Evolutionary conservation across 2,888 invertebrate genomes (phyloP), one percentile per base, ranked within the genome.

Genomic region (Xanthia icteritia): DNA sequence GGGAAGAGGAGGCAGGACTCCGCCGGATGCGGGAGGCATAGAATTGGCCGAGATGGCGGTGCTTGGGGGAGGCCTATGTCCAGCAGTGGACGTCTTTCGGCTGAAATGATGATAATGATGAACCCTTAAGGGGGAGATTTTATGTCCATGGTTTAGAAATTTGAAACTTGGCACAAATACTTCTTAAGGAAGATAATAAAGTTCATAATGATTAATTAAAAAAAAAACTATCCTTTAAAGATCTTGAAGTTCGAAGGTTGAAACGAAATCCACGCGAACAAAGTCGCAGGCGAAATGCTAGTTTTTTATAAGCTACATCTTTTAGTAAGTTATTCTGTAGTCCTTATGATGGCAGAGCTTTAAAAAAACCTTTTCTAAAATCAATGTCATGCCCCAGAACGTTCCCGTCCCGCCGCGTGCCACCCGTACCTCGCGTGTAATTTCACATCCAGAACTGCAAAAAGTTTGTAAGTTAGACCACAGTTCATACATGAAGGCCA

Each of bases 381-480:
- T 54, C 27, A 45, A 31, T 13, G 13, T 45, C 11, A 23, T 51
- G 39, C 31, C 5, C 1, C 20, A 23, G 27, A 23, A 45, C 56
- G n/a, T 15, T 20, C 15, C 4, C 8, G 48, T 5, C 9, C 5
- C n/a, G 8, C 56, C n/a, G 17, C 81, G 31, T 81, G 63, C n/a
- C 31, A 54, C 13, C 31, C 27, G 36, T 8, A 73, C 23, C 13
- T 63, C n/a, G 48, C 48, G 39, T 80, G 48, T 31, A 39, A 45
- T 61, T 6, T 51, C 17, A 9, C 45, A 27, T 45, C 15, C 5
- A 27, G 65, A 58, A n/a, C 56, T 20, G 42, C 42, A 58, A 75
- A 36, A 75, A 75, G 76, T 51, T 81, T 64, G 9, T 75, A 64
- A 75, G 42, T 75, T 81, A 65, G 51, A 81, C 51, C 64, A 64